These are phyloP conservation scores for Stenichneumon culpator DNA, from an alignment of 2,888 invertebrate species.

Conservation along the genomic window DNA sequence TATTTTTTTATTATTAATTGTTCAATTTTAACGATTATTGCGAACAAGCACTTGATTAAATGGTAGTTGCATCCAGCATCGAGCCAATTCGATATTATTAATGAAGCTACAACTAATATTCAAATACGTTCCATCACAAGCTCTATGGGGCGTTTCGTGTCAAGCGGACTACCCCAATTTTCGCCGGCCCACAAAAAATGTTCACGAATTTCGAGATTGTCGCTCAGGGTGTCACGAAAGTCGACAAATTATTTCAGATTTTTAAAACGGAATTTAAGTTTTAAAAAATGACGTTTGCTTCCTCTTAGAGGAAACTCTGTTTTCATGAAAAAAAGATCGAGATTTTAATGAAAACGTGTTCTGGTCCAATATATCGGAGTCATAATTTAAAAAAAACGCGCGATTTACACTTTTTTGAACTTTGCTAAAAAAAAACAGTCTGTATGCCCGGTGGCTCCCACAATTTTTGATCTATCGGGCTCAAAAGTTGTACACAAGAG, in stretches of 20 bases:
- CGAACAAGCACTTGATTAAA: constrained; percentile 58
- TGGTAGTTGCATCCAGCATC: constrained; percentile 60
- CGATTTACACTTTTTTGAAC: too few species aligned
- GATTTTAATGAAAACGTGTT: too few species aligned
- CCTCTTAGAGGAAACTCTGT: too few species aligned
- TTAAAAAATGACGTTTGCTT: neutral
- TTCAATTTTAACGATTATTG: constrained; percentile 58
- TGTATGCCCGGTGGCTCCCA: too few species aligned
- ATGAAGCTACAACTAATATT: constrained; percentile 56
- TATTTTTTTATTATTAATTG: constrained; percentile 13
- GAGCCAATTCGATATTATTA: constrained; percentile 64
- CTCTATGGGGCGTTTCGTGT: constrained; percentile 19
- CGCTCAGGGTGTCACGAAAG: neutral
- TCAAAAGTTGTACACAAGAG: too few species aligned
- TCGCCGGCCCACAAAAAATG: neutral
- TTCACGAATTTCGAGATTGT: neutral
- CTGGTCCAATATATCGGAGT: too few species aligned
- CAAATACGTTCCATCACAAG: constrained; percentile 49
- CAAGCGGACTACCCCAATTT: neutral
- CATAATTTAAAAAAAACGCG: too few species aligned
- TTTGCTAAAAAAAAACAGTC: too few species aligned
- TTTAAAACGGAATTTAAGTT: neutral
- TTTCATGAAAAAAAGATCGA: too few species aligned
- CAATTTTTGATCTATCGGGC: too few species aligned
- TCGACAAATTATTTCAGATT: neutral